Conservation (phyloP, 2,888 invertebrate species). For the Epirrhoe tristata region DNA sequence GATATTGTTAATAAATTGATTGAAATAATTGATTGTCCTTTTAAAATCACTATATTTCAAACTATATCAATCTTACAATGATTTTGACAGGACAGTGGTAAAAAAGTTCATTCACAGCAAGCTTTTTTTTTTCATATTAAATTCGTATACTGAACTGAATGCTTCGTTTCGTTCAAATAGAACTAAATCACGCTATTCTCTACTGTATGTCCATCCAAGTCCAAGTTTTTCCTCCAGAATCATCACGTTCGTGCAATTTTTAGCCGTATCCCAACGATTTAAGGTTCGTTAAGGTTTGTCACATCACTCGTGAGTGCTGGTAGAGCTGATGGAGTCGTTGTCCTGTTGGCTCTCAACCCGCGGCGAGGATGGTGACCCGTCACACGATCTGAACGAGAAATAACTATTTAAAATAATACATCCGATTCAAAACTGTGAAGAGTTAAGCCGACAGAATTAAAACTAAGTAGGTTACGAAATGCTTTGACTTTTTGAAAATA, state of each 20-base stretch:
- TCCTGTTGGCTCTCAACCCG: conserved; percentile 57
- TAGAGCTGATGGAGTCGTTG: conserved; percentile 50
- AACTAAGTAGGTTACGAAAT: too few relatives aligned
- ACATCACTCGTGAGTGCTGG: conserved; percentile 52
- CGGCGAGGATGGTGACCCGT: conserved; percentile 57
- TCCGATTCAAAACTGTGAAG: neutral
- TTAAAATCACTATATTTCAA: neutral
- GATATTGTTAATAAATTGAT: neutral
- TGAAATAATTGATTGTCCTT: neutral
- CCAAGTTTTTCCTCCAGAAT: neutral
- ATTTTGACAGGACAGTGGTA: too few relatives aligned
- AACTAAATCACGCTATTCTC: conserved; percentile 5
- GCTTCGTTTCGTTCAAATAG: too few relatives aligned
- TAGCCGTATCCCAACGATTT: neutral
- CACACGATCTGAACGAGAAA: conserved; percentile 59
- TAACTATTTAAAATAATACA: conserved; percentile 22
- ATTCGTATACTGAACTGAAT: too few relatives aligned
- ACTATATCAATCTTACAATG: neutral
- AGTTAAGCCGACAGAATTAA: neutral
- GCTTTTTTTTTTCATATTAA: too few relatives aligned
- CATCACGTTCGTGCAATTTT: neutral
- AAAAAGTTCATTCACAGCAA: too few relatives aligned
- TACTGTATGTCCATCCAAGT: conserved; percentile 15
- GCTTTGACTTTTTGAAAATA: neutral
- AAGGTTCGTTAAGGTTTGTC: neutral